Evolutionary conservation across 2,797 vertebrate species (phyloP).

Genomic region (Hafferia zeledoni): DNA sequence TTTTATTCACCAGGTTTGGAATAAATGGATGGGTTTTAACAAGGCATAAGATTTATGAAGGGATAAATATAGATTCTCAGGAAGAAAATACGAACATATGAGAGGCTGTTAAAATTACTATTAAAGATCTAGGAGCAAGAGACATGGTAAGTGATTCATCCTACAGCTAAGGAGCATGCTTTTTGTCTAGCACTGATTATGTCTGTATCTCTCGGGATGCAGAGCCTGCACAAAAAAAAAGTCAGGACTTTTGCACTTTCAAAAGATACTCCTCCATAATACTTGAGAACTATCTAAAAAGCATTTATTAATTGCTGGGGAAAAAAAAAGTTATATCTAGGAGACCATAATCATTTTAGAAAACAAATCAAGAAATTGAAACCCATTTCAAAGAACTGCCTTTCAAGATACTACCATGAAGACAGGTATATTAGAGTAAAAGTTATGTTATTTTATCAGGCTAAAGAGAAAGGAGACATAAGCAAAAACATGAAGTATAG

Average conservation of each 20-base stretch:
- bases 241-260: neutral
- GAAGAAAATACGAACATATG: neutral
- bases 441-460: neutral
- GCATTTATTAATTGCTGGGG: neutral
- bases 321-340: neutral
- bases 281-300: neutral
- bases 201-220: neutral
- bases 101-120: neutral
- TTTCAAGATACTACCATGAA: neutral
- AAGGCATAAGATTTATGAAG: neutral
- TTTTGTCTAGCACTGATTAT: constrained; percentile 20
- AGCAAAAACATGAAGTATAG: neutral
- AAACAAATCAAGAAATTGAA: constrained; percentile 1
- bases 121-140: constrained; percentile 25
- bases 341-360: neutral
- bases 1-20: neutral
- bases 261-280: neutral
- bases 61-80: constrained; percentile 14
- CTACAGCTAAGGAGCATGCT: neutral
- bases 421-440: neutral
- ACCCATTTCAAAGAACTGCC: neutral
- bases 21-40: constrained; percentile 4
- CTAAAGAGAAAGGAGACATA: neutral
- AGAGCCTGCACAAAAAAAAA: neutral
- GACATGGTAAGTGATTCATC: constrained; percentile 9